Evolutionary conservation across 2,888 invertebrate genomes (phyloP).

Genomic region (Hypolimnas misippus): DNA sequence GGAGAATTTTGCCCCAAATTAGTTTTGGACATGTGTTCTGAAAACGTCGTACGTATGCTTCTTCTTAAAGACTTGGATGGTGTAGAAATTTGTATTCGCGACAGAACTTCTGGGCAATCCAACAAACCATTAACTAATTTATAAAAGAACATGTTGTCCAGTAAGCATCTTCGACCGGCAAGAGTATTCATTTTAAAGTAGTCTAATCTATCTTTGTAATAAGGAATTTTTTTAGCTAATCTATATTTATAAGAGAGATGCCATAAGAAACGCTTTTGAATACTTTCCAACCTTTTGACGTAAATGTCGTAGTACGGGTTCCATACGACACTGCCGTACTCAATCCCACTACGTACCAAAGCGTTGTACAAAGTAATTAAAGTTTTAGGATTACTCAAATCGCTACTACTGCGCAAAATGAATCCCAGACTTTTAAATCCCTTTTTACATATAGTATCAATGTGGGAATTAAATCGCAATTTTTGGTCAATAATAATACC

Average conservation of each 20-base stretch:
- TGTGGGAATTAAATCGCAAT: not conserved
- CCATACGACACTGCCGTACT: slow-evolving; percentile 15
- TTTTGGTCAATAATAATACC: slow-evolving; percentile 5
- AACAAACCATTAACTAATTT: not conserved
- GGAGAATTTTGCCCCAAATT: not conserved
- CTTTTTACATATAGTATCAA: not conserved
- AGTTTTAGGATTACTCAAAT: too few relatives aligned
- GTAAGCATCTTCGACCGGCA: not conserved
- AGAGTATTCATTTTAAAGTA: not conserved
- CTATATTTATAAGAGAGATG: slow-evolving; percentile 7
- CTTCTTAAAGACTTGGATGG: not conserved
- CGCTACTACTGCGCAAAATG: too few relatives aligned
- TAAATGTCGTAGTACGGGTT: slow-evolving; percentile 13
- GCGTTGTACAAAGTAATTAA: not conserved
- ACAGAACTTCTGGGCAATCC: too few relatives aligned
- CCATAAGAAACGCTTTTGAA: slow-evolving; percentile 2
- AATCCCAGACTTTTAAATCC: too few relatives aligned
- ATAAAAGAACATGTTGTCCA: not conserved
- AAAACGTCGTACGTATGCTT: not conserved
- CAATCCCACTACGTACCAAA: not conserved
- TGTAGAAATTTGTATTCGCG: not conserved
- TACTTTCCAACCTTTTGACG: slow-evolving; percentile 1
- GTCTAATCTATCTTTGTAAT: not conserved
- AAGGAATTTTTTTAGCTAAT: not conserved
- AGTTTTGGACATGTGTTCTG: not conserved